Base-by-base conservation (phyloP, 2,797 vertebrate genomes). In the Danio choprae region DNA sequence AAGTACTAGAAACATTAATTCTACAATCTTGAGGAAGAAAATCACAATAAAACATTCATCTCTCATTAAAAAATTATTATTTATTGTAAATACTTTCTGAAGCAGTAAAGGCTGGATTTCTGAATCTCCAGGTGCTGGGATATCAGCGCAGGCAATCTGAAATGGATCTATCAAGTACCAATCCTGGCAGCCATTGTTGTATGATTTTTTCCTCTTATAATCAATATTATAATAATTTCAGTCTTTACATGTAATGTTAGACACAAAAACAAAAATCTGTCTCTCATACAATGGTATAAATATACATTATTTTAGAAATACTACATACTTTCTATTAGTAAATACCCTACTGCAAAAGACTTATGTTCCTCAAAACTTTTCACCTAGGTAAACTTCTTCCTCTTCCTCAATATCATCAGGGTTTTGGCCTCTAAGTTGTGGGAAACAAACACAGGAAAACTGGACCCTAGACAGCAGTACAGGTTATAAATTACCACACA, bases 111-210 rank as follows among this genome's bases (percentile, higher is more conserved):
- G 18, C 15, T 56, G n/a, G 3, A n/a, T 77, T 63, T 67, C 11
- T 77, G 63, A 65, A 12, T 8, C 74, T 84, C 13, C 76, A 96
- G 95, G 77, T 95, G 94, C 77, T 96, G 95, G 95, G 94, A 96
- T 83, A 91, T 95, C 80, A 95, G 95, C 58, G 95, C 95, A 4
- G 95, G 95, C 20, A 94, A 94, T 63, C 88, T 95, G 65, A 96
- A 95, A 86, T 95, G 94, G 95, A 95, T 96, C 82, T 96, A 95
- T 87, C 95, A 96, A 87, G 93, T 95, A 55, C 95, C 95, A 22
- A 96, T 96, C 83, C 87, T 96, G 77, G 91, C 92, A 59, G 92
- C 94, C 59, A 95, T 95, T 83, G 89, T 95, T 87, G 95, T 96
- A 87, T 91, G 93, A 80, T 55, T 7, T 10, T 43, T 22, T 69